Evolutionary conservation across 2,113 vertebrate species (phyloP).

Genomic region (Ardeotis arabs): DNA sequence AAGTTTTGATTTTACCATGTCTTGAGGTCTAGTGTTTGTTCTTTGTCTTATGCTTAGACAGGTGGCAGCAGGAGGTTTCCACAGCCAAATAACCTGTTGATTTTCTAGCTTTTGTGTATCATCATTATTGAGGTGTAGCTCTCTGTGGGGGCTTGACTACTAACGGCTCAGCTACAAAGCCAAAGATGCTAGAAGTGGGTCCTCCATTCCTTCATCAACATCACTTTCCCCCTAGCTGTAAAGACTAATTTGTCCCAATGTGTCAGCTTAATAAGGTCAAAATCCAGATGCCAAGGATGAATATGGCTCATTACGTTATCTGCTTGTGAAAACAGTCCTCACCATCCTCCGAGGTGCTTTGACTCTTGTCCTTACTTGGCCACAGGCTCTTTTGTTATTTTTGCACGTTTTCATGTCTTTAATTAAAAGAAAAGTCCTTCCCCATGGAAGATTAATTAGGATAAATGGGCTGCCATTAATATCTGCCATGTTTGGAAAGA

Average conservation of each 20-base stretch:
- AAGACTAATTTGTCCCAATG: slow-evolving; percentile 21
- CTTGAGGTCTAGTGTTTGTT: background rate
- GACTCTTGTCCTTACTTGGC: slow-evolving; percentile 8
- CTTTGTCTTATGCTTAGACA: background rate
- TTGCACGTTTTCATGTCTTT: slow-evolving; percentile 61
- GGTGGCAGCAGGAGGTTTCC: background rate
- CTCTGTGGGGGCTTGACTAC: background rate
- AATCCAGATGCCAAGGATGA: slow-evolving; percentile 50
- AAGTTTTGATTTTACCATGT: background rate
- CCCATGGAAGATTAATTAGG: slow-evolving; percentile 67
- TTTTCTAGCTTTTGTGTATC: background rate
- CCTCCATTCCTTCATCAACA: background rate
- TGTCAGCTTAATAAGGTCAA: slow-evolving; percentile 16
- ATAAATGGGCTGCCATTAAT: slow-evolving; percentile 68
- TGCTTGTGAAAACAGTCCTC: background rate
- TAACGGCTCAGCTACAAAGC: background rate
- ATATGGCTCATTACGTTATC: background rate
- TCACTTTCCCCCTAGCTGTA: background rate
- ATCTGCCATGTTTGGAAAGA: slow-evolving; percentile 71
- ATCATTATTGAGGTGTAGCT: background rate
- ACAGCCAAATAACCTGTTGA: background rate
- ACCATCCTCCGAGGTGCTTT: background rate
- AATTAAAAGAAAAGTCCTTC: slow-evolving; percentile 69
- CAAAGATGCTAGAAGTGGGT: background rate
- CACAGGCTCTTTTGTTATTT: slow-evolving; percentile 46